A percentile compares a stretch with the other conserved stretches of the same genome.
Evolutionary conservation across 2,888 invertebrate species (phyloP).

Genomic region (Zele albiditarsus): DNA sequence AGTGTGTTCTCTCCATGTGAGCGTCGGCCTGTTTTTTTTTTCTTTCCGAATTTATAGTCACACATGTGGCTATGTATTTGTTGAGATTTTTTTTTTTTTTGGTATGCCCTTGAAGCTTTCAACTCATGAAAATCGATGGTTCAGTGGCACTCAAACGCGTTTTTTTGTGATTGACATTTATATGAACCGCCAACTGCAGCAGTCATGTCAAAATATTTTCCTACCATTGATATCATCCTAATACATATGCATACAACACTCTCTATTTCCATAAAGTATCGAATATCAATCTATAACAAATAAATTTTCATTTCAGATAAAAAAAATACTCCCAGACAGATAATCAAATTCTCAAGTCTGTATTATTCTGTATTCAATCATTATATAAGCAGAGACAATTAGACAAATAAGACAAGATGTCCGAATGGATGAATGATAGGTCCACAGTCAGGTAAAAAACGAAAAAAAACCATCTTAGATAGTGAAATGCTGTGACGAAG

Average conservation of each 20-base stretch:
- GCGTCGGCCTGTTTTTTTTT: not conserved
- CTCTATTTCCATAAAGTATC: not conserved
- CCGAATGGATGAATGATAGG: not conserved
- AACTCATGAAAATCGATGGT: not conserved
- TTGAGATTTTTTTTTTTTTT: not conserved
- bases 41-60: not conserved
- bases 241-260: not conserved
- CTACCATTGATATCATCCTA: not conserved
- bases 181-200: constrained; percentile 1
- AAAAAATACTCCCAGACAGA: not conserved
- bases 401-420: not conserved
- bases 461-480: not conserved
- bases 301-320: not conserved
- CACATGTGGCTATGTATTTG: not conserved
- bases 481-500: constrained; percentile 3
- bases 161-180: not conserved
- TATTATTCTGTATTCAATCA: not conserved
- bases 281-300: not conserved
- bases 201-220: not conserved
- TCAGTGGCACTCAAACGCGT: not conserved
- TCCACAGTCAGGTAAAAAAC: not conserved
- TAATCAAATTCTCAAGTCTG: not conserved
- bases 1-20: not conserved
- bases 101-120: not conserved
- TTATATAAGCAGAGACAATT: not conserved